phyloP scores from a whole-genome alignment of 2,888 invertebrate genomes.

The Crocallis elinguaria region DNA sequence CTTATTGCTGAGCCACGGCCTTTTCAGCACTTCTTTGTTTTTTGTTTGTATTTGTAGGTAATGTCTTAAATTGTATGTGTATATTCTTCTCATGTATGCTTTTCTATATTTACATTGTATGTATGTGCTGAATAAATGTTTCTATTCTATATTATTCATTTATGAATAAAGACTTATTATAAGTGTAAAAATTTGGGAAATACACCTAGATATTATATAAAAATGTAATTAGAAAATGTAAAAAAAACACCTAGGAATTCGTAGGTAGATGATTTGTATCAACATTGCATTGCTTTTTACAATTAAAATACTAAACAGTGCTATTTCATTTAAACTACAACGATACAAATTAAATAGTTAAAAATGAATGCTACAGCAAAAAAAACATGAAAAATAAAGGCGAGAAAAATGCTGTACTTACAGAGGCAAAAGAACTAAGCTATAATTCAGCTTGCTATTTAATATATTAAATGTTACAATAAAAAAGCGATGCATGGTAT shows the following conservation, averaged over 20 bases:
- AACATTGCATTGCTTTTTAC: neutral
- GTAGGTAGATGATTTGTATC: neutral
- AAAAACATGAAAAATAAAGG: neutral
- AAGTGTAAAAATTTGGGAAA: neutral
- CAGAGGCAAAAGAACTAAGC: neutral
- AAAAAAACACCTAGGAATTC: neutral
- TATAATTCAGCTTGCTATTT: neutral
- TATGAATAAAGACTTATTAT: slow-evolving; percentile 1
- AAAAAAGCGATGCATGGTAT: neutral
- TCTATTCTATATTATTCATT: too few relatives aligned
- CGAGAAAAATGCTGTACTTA: neutral
- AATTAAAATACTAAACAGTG: neutral
- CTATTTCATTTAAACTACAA: neutral
- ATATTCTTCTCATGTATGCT: too few relatives aligned
- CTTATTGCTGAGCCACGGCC: too few relatives aligned
- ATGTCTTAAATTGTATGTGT: too few relatives aligned
- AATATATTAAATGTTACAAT: too few relatives aligned
- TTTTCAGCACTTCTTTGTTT: too few relatives aligned
- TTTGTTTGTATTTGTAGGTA: too few relatives aligned
- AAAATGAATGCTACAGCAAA: too few relatives aligned
- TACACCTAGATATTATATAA: neutral
- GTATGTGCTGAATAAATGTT: too few relatives aligned
- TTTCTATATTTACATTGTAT: too few relatives aligned
- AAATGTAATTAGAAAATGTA: neutral
- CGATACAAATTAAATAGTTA: neutral